Base-by-base conservation (phyloP, 2,113 vertebrate genomes). In the Catagonus wagneri region DNA sequence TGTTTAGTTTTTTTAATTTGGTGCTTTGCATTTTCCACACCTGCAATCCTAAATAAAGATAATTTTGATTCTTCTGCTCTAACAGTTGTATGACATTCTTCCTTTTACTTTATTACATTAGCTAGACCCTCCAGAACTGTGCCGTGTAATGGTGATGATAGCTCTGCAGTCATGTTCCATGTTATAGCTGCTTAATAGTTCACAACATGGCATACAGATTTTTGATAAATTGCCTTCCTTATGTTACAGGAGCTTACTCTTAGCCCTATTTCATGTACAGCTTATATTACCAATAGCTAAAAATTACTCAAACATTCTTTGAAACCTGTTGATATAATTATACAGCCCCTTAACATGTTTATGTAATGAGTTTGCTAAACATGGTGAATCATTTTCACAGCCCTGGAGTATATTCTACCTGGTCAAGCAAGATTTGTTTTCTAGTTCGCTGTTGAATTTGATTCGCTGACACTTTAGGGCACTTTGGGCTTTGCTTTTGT, bases 321-420 rank as follows among this genome's bases (percentile, higher is more conserved):
- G 69, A 60, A 84, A 93, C 61, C 76, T 93, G 54, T 78, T 90
- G 69, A 60, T 93, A 65, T 69, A 72, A 89, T 95, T 52, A 68
- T 20, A 61, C 32, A 25, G 32, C 50, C 93, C 61, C 81, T 83
- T 66, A 68, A 81, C 27, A 32, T 25, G 34, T 63, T 52, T 44
- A 56, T 69, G 34, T 63, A 80, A 90, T 44, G 22, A 74, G 23
- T 91, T 90, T 88, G 17, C 22, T 69, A 44, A 88, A 20, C 27
- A 39, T 22, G 11, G 17, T 75, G 54, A 84, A 68, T 75, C 23
- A 63, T 36, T 72, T 89, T 90, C 88, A 39, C 9, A 60, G 76
- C 68, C 79, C 54, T 89, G 34, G 16, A 76, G 20, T 22, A 83
- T 83, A 58, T 76, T 23, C 50, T 36, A 36, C 63, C 76, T 63